Conservation (phyloP, 2,113 vertebrate species). For the Edolisoma coerulescens region DNA sequence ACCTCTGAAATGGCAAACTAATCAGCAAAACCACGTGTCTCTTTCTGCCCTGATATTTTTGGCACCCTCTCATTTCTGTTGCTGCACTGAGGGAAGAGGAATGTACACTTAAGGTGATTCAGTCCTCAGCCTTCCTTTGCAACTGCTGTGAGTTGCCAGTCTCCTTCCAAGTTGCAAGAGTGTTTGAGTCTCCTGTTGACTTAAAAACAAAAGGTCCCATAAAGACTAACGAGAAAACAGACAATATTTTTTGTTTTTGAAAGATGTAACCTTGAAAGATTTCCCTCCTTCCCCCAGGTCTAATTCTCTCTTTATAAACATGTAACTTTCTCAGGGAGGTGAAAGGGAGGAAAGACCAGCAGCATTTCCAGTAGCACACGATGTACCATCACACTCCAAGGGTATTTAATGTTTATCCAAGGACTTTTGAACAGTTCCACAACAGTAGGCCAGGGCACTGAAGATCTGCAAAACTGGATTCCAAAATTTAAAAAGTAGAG, state of each 20-base stretch:
- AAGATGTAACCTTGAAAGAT: not conserved
- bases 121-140: not conserved
- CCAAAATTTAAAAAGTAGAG: not conserved
- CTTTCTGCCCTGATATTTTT: not conserved
- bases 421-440: not conserved
- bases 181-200: not conserved
- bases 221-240: not conserved
- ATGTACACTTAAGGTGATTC: not conserved
- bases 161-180: not conserved
- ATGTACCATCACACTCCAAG: not conserved
- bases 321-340: not conserved
- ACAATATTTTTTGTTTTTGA: not conserved
- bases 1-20: not conserved
- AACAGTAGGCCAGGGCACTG: not conserved
- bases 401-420: constrained; percentile 48
- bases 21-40: not conserved
- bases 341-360: not conserved
- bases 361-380: not conserved
- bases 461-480: not conserved
- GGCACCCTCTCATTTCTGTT: not conserved
- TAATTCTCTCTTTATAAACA: not conserved
- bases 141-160: not conserved
- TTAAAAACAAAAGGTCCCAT: not conserved
- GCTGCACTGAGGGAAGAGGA: not conserved
- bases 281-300: not conserved